A percentile compares a stretch with the other conserved stretches of the same genome.
Conservation (phyloP, 2,888 invertebrate species). For the Troides oblongomaculatus region DNA sequence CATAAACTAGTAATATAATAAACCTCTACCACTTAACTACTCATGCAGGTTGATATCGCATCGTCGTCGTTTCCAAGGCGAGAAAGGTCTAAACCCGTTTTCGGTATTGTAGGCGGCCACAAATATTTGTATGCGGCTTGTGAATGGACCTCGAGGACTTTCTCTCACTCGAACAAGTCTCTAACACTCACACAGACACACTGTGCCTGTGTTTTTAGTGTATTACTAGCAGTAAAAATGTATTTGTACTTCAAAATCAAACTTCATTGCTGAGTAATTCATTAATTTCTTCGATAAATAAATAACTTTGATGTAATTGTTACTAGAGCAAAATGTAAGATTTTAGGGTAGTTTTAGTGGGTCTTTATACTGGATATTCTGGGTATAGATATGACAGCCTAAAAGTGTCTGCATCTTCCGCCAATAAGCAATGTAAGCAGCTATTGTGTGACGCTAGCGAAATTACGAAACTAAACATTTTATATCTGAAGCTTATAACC, state of each 20-base stretch:
- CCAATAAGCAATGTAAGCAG: too few relatives aligned
- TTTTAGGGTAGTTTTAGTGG: too few relatives aligned
- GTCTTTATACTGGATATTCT: too few relatives aligned
- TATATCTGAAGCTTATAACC: too few relatives aligned
- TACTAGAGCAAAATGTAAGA: conserved; percentile 29
- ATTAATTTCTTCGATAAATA: background rate
- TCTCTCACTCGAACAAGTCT: conserved; percentile 65
- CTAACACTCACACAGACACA: conserved; percentile 53
- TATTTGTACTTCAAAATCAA: conserved; percentile 4
- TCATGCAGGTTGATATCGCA: conserved; percentile 45
- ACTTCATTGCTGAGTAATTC: conserved; percentile 6
- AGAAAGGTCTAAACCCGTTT: conserved; percentile 72
- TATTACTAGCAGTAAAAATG: conserved; percentile 26
- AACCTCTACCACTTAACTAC: background rate
- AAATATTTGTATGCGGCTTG: conserved; percentile 79
- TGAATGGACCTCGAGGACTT: conserved; percentile 77
- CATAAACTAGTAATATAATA: conserved; percentile 7
- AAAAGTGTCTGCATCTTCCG: too few relatives aligned
- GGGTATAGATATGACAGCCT: too few relatives aligned
- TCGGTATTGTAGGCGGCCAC: conserved; percentile 71
- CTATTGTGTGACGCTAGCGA: too few relatives aligned
- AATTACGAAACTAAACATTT: too few relatives aligned
- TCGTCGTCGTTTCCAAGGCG: conserved; percentile 43
- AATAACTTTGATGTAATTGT: background rate
- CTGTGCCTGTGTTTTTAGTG: conserved; percentile 40